Base-by-base conservation (phyloP, 2,888 invertebrate species). In the Tetragnatha montana region DNA sequence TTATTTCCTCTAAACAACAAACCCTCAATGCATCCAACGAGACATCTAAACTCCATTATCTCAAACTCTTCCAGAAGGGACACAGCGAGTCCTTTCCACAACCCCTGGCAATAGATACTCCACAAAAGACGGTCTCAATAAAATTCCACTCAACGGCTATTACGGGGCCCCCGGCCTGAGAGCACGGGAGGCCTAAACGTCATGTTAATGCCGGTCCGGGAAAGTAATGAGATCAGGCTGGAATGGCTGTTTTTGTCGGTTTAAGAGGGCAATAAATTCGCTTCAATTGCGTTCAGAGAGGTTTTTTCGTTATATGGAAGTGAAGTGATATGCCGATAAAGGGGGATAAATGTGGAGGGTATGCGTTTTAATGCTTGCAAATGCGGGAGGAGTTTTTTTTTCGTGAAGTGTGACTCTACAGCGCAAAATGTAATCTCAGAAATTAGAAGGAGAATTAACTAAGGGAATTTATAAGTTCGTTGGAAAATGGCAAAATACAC, bases 251-350 rank as follows among this genome's bases (percentile, higher is more conserved):
- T 60, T 60, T 60, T 60, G 60, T 60, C 60, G 60, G 60, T 60
- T 60, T 60, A 60, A 60, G 60, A 60, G 60, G 60, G 12, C 60
- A 60, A 60, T 60, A 60, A 60, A 60, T 60, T 60, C 17, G 14
- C 14, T 60, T 60, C 8, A 60, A 60, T 60, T 60, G 60, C 60
- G 12, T 60, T 60, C 17, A 17, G 60, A 60, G 60, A 17, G 60
- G 12, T 60, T 60, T 60, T 60, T 60, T 60, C 60, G 12, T 3
- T 60, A 2, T 35, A 35, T 60, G 6, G 10, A 60, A 60, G 60
- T 60, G 60, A 60, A 60, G 60, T 60, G 60, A 60, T 60, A 60
- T 60, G 60, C 60, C 60, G 60, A 60, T 60, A 60, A 60, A 60
- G 60, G 60, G 60, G 17, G 60, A 60, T 60, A 60, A 60, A 60